phyloP scores from a whole-genome alignment of 53 echinoderm and acorn worm species.

The Pentamera pediparva region DNA sequence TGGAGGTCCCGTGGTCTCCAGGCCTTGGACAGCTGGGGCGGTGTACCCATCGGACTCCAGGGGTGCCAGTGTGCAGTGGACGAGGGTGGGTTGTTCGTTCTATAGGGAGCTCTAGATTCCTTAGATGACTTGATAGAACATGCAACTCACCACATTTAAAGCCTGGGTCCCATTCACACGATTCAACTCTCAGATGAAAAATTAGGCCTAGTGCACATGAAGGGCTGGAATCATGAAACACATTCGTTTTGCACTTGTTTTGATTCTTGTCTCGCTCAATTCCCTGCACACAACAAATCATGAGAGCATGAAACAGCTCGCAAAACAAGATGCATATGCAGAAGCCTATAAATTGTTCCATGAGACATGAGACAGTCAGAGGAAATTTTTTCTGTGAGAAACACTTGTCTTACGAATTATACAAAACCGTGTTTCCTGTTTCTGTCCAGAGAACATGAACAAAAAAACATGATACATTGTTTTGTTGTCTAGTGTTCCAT shows the following conservation, averaged over 20 bases:
- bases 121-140: not conserved
- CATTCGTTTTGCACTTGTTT: not conserved
- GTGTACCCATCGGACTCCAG: not conserved
- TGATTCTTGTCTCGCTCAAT: too few species aligned
- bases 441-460: too few species aligned
- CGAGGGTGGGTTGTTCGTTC: not conserved
- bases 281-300: too few species aligned
- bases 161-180: not conserved
- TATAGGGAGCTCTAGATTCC: not conserved
- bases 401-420: too few species aligned
- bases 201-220: not conserved
- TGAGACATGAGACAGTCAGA: too few species aligned
- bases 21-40: constrained; percentile 35
- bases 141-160: not conserved
- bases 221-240: not conserved
- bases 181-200: not conserved
- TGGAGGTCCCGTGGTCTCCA: constrained; percentile 11
- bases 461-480: too few species aligned
- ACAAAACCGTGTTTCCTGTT: too few species aligned
- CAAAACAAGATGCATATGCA: too few species aligned
- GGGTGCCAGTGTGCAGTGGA: constrained; percentile 28
- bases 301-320: too few species aligned
- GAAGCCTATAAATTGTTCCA: too few species aligned
- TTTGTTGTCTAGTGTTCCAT: too few species aligned
- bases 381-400: too few species aligned